These are phyloP conservation scores for Thaumetopoea pityocampa DNA, from an alignment of 1,140 invertebrate species.

Conservation along the genomic window DNA sequence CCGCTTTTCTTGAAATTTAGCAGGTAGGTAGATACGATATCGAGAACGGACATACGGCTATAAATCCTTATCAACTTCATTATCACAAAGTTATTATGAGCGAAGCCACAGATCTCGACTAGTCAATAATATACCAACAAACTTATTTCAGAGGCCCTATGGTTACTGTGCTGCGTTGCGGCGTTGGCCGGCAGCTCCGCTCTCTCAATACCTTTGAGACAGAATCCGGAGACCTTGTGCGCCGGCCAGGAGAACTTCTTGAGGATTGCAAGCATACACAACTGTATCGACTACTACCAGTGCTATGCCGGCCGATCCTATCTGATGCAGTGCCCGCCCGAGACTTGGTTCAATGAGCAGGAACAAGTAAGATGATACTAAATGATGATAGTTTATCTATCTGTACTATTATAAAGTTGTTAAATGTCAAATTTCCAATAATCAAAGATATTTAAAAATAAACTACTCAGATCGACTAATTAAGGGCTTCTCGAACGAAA, in stretches of 20 bases:
- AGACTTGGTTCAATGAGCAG: constrained; percentile 64
- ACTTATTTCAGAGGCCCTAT: constrained; percentile 28
- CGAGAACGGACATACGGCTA: no score
- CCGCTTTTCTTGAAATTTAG: no score
- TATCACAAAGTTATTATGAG: no score
- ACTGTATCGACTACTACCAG: constrained; percentile 60
- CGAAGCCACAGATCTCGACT: no score
- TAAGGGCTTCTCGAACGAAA: no score
- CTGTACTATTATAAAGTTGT: no score
- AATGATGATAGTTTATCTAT: background rate
- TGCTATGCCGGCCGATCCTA: constrained; percentile 57
- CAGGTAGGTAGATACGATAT: no score
- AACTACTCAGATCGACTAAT: no score
- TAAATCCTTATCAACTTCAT: no score
- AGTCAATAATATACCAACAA: background rate
- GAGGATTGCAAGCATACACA: constrained; percentile 47
- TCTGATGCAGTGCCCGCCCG: constrained; percentile 54
- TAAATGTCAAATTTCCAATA: no score
- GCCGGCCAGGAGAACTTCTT: constrained; percentile 63
- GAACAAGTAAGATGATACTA: constrained; percentile 42
- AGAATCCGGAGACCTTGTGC: constrained; percentile 66
- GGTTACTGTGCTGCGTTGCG: constrained; percentile 38
- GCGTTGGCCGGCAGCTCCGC: constrained; percentile 47
- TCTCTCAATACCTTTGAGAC: constrained; percentile 64
- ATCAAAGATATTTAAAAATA: no score